Percentiles rank a stretch among this genome's conserved stretches.
Evolutionary conservation across 2,797 vertebrate species (phyloP).

Genomic region (Oryzias sinensis): DNA sequence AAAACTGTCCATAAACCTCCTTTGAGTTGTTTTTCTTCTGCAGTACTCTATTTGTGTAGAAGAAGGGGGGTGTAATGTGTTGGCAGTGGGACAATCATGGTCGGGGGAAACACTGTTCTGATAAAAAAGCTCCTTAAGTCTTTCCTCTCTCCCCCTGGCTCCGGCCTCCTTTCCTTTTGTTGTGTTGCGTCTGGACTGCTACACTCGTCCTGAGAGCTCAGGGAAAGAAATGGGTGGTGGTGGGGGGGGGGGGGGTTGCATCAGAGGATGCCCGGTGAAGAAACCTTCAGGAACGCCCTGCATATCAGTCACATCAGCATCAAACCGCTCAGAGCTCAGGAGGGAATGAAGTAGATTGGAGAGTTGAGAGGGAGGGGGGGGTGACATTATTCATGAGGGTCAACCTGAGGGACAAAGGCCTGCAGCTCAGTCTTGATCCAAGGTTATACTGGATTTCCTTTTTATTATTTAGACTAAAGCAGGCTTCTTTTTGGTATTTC

Average conservation of each 20-base stretch:
- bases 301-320: too few relatives aligned
- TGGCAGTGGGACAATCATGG: not conserved
- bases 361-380: too few relatives aligned
- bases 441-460: too few relatives aligned
- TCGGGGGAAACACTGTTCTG: slow-evolving; percentile 3
- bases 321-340: too few relatives aligned
- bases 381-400: too few relatives aligned
- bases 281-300: not conserved
- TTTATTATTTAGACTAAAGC: too few relatives aligned
- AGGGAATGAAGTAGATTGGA: too few relatives aligned
- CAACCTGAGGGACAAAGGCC: too few relatives aligned
- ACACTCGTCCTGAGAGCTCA: not conserved
- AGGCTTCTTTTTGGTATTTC: too few relatives aligned
- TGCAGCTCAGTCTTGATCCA: too few relatives aligned
- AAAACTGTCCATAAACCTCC: too few relatives aligned
- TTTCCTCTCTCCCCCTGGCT: not conserved
- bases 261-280: not conserved
- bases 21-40: too few relatives aligned
- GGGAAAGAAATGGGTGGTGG: not conserved
- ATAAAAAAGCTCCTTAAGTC: not conserved
- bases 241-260: not conserved
- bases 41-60: not conserved
- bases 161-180: not conserved
- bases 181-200: not conserved
- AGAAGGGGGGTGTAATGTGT: not conserved